Evolutionary conservation across 2,113 vertebrate species (phyloP).

Genomic region (Ascaphus truei): DNA sequence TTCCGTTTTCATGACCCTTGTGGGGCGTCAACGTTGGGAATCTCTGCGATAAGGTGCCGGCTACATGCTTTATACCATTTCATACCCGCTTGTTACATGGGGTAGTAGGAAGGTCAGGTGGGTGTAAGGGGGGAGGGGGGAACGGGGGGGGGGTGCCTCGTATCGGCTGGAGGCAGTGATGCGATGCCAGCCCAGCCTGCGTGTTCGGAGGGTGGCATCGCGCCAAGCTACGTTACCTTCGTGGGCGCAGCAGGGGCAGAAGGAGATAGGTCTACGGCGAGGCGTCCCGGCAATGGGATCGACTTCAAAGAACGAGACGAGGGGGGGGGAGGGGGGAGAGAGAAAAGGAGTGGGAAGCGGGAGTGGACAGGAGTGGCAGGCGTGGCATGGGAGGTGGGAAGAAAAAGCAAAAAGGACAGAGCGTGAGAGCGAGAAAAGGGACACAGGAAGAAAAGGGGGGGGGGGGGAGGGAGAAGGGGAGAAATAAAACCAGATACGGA

Average conservation of each 20-base stretch:
- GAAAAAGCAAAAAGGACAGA: conserved; percentile 56
- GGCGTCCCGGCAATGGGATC: conserved; percentile 93
- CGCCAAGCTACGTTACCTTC: conserved; percentile 91
- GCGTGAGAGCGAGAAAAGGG: conserved; percentile 65
- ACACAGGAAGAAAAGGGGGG: conserved; percentile 59
- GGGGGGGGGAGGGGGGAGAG: conserved; percentile 48
- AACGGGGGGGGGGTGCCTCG: background rate
- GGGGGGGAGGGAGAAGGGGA: conserved; percentile 40
- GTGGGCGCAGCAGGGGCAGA: conserved; percentile 98
- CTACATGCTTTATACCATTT: too few species aligned
- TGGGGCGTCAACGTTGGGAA: background rate
- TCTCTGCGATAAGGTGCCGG: background rate
- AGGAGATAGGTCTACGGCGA: conserved; percentile 95
- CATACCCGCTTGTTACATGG: conserved; percentile 42
- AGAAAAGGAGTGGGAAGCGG: background rate
- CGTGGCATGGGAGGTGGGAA: conserved; percentile 56
- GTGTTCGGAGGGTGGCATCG: conserved; percentile 36
- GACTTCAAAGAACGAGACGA: conserved; percentile 81
- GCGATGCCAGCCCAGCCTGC: conserved; percentile 59
- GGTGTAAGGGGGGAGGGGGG: conserved; percentile 42
- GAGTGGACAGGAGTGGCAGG: conserved; percentile 41
- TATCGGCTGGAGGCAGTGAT: background rate
- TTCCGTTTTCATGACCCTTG: background rate
- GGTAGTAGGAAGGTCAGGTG: conserved; percentile 24
- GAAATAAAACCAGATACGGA: conserved; percentile 52